Conservation (phyloP, 1,140 invertebrate genomes). For the Philaenus spumarius region DNA sequence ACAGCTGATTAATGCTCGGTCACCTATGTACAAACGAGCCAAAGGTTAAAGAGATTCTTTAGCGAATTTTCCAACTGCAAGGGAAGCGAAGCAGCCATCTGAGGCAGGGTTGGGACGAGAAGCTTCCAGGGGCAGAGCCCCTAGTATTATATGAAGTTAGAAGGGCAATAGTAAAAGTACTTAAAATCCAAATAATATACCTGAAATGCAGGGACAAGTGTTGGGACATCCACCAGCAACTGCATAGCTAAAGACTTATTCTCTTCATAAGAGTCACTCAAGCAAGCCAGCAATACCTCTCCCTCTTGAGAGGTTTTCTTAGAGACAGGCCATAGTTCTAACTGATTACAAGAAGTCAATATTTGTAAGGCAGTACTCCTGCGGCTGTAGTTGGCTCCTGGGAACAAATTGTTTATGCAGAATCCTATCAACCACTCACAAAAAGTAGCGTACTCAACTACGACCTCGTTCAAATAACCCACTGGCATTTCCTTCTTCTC, state of each 20-base stretch:
- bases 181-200: no score
- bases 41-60: no score
- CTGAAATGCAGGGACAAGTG: constrained; percentile 37
- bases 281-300: constrained; percentile 27
- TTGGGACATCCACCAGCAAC: constrained; percentile 42
- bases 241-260: constrained; percentile 62
- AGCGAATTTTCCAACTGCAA: no score
- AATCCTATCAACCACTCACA: constrained; percentile 44
- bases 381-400: constrained; percentile 62
- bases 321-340: constrained; percentile 19
- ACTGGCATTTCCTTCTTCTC: constrained; percentile 25
- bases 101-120: no score
- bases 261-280: constrained; percentile 66
- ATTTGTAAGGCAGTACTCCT: constrained; percentile 55
- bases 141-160: neutral
- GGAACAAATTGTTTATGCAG: constrained; percentile 51
- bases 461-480: constrained; percentile 16
- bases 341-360: constrained; percentile 35
- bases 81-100: no score
- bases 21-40: no score
- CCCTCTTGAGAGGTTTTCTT: neutral
- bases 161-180: no score
- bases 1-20: no score
- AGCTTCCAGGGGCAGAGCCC: no score
- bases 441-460: constrained; percentile 39